Percentiles rank a stretch among this genome's conserved stretches.
Evolutionary conservation across 2,888 invertebrate genomes (phyloP).

Genomic region (Cataglyphis altisquamis): DNA sequence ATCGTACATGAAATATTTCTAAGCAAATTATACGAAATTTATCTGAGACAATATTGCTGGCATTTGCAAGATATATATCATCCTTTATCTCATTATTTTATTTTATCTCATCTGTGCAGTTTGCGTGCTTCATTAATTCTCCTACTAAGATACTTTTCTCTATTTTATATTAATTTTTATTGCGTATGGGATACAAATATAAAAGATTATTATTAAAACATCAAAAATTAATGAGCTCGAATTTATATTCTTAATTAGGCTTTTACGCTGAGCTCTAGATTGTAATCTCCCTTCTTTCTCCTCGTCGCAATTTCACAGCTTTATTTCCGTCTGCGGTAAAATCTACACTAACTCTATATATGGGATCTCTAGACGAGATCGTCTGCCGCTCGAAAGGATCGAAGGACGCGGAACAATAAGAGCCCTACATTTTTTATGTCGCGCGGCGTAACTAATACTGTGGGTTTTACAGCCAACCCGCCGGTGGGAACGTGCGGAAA

Average conservation of each 20-base stretch:
- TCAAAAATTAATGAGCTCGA: neutral
- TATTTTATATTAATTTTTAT: slow-evolving; percentile 9
- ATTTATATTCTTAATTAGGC: slow-evolving; percentile 17
- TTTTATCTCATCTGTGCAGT: neutral
- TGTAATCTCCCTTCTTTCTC: slow-evolving; percentile 1
- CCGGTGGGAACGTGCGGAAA: slow-evolving; percentile 23
- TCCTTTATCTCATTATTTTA: neutral
- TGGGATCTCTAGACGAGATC: slow-evolving; percentile 50
- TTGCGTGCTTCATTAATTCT: slow-evolving; percentile 20
- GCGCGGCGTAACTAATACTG: slow-evolving; percentile 79
- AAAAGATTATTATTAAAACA: slow-evolving; percentile 16
- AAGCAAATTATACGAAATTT: slow-evolving; percentile 27
- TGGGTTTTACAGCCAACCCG: slow-evolving; percentile 68
- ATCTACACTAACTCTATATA: slow-evolving; percentile 60
- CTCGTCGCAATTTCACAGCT: slow-evolving; percentile 36
- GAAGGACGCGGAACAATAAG: slow-evolving; percentile 56
- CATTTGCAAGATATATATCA: slow-evolving; percentile 17
- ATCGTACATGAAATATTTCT: slow-evolving; percentile 23
- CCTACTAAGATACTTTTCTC: neutral
- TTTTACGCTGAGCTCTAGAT: slow-evolving; percentile 5
- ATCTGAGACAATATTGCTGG: neutral
- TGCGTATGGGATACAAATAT: neutral
- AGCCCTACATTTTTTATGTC: slow-evolving; percentile 80
- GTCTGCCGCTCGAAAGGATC: slow-evolving; percentile 26
- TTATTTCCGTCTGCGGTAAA: slow-evolving; percentile 29